These are phyloP conservation scores for Hormiphora californensis DNA, from an alignment of 37 sponge, comb jelly and placozoan genomes.

Conservation along the genomic window DNA sequence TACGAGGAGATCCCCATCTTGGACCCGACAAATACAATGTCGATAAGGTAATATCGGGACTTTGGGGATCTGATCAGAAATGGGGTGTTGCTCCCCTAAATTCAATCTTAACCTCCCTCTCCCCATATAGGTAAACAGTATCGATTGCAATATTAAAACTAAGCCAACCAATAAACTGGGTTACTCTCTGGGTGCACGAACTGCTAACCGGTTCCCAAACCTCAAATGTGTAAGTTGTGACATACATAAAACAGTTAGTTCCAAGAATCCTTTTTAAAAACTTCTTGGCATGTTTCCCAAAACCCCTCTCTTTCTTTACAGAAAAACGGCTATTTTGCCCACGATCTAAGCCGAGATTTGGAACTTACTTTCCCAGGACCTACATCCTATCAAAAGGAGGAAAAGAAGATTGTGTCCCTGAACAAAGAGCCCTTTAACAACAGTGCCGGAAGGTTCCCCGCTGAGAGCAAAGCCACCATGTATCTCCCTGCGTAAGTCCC, in stretches of 20 bases:
- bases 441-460: not conserved
- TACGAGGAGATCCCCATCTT: slow-evolving; percentile 38
- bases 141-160: slow-evolving; percentile 44
- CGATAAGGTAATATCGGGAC: slow-evolving; percentile 45
- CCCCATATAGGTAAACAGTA: slow-evolving; percentile 35
- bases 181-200: slow-evolving; percentile 30
- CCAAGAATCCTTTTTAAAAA: too few relatives aligned
- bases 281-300: too few relatives aligned
- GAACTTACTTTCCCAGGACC: slow-evolving; percentile 40
- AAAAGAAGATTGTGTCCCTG: not conserved
- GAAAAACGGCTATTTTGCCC: slow-evolving; percentile 37
- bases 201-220: slow-evolving; percentile 19
- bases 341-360: slow-evolving; percentile 6
- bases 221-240: slow-evolving; percentile 38
- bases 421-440: slow-evolving; percentile 51
- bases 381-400: slow-evolving; percentile 47
- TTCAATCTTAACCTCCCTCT: too few relatives aligned
- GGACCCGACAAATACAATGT: slow-evolving; percentile 53
- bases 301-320: too few relatives aligned
- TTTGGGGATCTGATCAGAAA: too few relatives aligned
- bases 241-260: too few relatives aligned
- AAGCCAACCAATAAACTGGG: slow-evolving; percentile 46
- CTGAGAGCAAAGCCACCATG: slow-evolving; percentile 8
- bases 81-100: too few relatives aligned
- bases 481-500: slow-evolving; percentile 40